Evolutionary conservation across 2,113 vertebrate species (phyloP).

Genomic region (Etheostoma spectabile): DNA sequence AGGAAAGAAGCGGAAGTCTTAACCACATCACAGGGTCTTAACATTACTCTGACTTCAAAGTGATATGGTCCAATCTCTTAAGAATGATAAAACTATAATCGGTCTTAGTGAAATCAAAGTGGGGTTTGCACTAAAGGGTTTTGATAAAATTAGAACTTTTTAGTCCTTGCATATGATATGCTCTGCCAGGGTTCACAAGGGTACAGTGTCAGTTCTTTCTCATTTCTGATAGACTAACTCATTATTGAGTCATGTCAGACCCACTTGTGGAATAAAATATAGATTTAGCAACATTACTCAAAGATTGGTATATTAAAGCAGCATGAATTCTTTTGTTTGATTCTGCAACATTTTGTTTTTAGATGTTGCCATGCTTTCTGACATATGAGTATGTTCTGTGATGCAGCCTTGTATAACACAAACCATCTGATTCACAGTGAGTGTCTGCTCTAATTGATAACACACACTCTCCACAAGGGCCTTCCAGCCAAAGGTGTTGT

Average conservation of each 20-base stretch:
- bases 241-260: background rate
- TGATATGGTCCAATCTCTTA: constrained; percentile 45
- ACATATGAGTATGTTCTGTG: too few relatives aligned
- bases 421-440: too few relatives aligned
- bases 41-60: constrained; percentile 61
- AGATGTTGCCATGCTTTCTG: too few relatives aligned
- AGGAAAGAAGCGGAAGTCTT: constrained; percentile 33
- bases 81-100: constrained; percentile 62
- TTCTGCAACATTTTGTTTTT: background rate
- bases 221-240: background rate
- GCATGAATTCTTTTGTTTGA: background rate
- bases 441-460: too few relatives aligned
- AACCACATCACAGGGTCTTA: constrained; percentile 43
- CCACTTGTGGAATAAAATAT: background rate
- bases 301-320: too few relatives aligned
- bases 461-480: too few relatives aligned
- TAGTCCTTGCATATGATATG: constrained; percentile 19
- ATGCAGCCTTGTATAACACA: too few relatives aligned
- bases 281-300: background rate
- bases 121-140: constrained; percentile 27
- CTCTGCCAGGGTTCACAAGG: constrained; percentile 15
- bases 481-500: too few relatives aligned
- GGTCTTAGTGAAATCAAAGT: constrained; percentile 47
- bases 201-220: background rate
- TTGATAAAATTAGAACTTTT: constrained; percentile 34